Conservation (phyloP, 2,113 vertebrate genomes). For the Ondatra zibethicus region DNA sequence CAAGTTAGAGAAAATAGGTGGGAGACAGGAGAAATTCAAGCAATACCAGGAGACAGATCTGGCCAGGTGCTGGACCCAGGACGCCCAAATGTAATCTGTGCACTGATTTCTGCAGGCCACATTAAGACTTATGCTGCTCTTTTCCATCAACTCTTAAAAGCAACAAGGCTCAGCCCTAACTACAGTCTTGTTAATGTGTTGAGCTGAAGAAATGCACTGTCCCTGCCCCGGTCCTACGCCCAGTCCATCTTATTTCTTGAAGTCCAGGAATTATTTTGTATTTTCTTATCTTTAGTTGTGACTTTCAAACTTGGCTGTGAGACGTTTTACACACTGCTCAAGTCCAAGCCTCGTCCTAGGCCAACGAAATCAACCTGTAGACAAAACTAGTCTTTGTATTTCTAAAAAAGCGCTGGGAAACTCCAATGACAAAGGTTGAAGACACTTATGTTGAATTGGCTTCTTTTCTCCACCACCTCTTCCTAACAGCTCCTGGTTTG, state of each 20-base stretch:
- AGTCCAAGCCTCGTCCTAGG: neutral
- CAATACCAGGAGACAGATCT: neutral
- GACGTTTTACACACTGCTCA: neutral
- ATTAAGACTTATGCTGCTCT: neutral
- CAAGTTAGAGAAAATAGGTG: neutral
- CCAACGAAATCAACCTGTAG: neutral
- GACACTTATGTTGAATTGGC: neutral
- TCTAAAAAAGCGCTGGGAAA: slow-evolving; percentile 5
- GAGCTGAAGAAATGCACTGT: neutral
- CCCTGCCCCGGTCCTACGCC: neutral
- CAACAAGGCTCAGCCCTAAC: neutral
- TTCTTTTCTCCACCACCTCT: neutral
- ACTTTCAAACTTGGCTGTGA: neutral
- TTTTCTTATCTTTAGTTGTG: neutral
- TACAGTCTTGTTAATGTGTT: neutral
- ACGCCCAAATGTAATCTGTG: neutral
- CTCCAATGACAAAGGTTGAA: neutral
- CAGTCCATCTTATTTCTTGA: neutral
- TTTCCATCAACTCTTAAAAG: neutral
- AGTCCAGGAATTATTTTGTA: neutral
- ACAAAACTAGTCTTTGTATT: neutral
- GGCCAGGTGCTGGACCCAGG: neutral
- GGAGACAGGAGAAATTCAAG: neutral
- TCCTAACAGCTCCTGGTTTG: neutral
- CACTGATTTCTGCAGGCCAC: neutral